A percentile compares a stretch with the other conserved stretches of the same genome.
These are phyloP conservation scores for Cataglyphis hispanica DNA, from an alignment of 1,140 invertebrate genomes.

Conservation along the genomic window DNA sequence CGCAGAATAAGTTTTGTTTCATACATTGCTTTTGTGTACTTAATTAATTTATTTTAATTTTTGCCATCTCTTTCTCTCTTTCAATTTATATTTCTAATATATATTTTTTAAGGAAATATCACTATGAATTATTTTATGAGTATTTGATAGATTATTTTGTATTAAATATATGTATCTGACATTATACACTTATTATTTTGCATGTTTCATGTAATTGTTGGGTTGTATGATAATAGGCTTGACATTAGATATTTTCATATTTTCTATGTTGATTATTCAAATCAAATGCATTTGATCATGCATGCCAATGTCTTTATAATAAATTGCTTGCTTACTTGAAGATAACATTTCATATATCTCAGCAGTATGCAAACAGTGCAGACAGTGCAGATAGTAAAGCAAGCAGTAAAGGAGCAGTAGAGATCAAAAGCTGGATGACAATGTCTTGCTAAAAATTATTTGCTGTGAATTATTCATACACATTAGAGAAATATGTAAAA, in stretches of 20 bases:
- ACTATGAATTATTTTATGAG: too few relatives aligned
- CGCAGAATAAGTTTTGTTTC: too few relatives aligned
- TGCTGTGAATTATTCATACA: background rate
- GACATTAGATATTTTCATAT: slow-evolving; percentile 14
- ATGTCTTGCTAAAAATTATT: background rate
- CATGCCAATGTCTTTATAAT: background rate
- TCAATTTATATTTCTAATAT: too few relatives aligned
- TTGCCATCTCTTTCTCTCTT: too few relatives aligned
- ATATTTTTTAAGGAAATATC: too few relatives aligned
- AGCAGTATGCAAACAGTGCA: slow-evolving; percentile 10
- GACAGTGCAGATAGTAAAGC: background rate
- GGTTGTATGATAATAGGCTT: slow-evolving; percentile 16
- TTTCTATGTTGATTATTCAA: slow-evolving; percentile 24
- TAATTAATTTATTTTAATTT: too few relatives aligned
- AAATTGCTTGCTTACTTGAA: background rate
- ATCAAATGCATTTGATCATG: background rate
- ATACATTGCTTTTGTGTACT: too few relatives aligned
- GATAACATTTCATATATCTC: background rate
- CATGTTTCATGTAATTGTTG: background rate
- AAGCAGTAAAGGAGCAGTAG: background rate
- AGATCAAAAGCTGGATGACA: background rate
- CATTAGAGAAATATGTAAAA: background rate
- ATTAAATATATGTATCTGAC: background rate
- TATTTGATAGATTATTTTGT: background rate
- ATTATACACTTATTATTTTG: background rate